Conservation (phyloP, 1,140 invertebrate species). For the Drosophila nebulosa region DNA sequence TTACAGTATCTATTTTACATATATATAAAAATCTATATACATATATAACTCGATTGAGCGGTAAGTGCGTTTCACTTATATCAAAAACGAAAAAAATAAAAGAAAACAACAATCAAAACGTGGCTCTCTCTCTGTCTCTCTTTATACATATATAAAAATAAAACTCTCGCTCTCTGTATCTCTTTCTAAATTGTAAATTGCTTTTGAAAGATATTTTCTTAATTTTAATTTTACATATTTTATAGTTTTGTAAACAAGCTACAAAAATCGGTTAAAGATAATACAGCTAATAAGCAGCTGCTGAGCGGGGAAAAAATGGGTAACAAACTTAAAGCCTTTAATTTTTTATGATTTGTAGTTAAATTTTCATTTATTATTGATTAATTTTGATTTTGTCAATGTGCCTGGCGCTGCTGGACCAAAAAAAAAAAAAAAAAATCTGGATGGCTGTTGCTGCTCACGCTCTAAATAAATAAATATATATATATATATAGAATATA, state of each 20-base stretch:
- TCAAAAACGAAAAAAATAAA: constrained; percentile 23
- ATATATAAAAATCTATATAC: constrained; percentile 14
- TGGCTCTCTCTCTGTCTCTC: constrained; percentile 2
- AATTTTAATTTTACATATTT: neutral
- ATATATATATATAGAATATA: constrained; percentile 9
- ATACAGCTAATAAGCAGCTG: neutral
- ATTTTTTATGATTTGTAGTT: constrained; percentile 52
- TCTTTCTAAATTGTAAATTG: neutral
- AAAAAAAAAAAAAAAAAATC: constrained; percentile 20
- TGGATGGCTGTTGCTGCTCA: constrained; percentile 47
- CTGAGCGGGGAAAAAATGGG: neutral
- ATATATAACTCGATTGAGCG: constrained; percentile 25
- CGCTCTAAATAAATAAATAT: constrained; percentile 38
- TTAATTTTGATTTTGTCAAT: constrained; percentile 43
- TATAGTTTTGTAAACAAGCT: neutral
- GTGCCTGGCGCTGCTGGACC: constrained; percentile 43
- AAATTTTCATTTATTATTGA: neutral
- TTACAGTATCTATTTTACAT: constrained; percentile 46
- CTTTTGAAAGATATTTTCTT: neutral
- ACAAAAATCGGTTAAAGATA: neutral
- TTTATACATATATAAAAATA: no score
- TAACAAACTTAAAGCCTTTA: constrained; percentile 43
- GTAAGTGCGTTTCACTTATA: constrained; percentile 63
- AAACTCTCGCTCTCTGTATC: neutral
- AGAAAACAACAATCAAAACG: neutral